Evolutionary conservation across 2,797 vertebrate genomes (phyloP).

Genomic region (Chaetodon trifasciatus): DNA sequence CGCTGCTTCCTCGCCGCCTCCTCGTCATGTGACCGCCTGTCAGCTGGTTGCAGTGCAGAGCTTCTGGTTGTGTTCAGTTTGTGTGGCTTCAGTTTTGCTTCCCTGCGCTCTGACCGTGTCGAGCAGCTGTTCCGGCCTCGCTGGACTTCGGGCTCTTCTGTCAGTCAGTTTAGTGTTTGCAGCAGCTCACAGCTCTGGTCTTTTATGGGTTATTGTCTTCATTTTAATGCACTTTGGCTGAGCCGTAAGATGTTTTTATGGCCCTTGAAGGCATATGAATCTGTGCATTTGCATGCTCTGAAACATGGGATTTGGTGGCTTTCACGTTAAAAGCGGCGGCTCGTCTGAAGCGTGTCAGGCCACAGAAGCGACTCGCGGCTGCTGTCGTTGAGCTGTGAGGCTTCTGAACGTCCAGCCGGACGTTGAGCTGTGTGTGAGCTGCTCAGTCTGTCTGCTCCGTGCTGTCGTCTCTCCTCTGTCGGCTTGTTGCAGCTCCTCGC

Average conservation of each 20-base stretch:
- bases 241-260: not conserved
- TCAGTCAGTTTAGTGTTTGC: not conserved
- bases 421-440: too few relatives aligned
- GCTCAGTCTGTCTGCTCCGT: too few relatives aligned
- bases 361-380: too few relatives aligned
- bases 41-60: too few relatives aligned
- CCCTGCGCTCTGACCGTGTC: not conserved
- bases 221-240: not conserved
- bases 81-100: not conserved
- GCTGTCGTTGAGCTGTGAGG: too few relatives aligned
- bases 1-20: conserved; percentile 10
- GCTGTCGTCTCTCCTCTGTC: too few relatives aligned
- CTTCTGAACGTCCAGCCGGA: too few relatives aligned
- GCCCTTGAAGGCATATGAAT: not conserved
- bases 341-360: too few relatives aligned
- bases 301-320: too few relatives aligned
- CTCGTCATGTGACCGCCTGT: conserved; percentile 1
- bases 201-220: not conserved
- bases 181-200: too few relatives aligned
- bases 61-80: not conserved
- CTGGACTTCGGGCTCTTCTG: not conserved
- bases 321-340: too few relatives aligned
- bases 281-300: not conserved
- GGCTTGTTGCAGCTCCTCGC: not conserved
- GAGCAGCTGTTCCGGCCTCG: not conserved